Evolutionary conservation across 2,113 vertebrate species (phyloP).

Genomic region (Hippotragus niger): DNA sequence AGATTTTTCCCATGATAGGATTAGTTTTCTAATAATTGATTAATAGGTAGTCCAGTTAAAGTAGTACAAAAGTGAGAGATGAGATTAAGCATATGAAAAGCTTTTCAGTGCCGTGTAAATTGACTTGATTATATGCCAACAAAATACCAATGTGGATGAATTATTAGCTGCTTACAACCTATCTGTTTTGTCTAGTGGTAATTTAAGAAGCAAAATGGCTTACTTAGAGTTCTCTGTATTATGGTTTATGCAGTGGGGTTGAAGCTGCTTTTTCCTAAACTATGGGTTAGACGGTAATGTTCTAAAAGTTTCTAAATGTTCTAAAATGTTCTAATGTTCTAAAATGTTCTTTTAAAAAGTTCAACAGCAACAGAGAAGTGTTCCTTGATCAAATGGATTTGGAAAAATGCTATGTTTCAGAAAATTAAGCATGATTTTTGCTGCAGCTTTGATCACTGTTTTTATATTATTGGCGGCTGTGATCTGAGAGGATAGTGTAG

Average conservation of each 20-base stretch:
- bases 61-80: background rate
- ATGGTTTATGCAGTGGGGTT: background rate
- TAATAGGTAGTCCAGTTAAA: slow-evolving; percentile 25
- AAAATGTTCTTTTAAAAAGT: background rate
- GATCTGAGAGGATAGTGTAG: background rate
- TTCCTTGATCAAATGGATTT: background rate
- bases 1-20: background rate
- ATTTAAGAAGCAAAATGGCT: background rate
- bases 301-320: background rate
- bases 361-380: background rate
- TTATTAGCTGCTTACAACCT: background rate
- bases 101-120: background rate
- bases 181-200: background rate
- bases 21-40: background rate
- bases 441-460: background rate
- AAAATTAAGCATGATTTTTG: background rate
- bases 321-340: no score
- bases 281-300: background rate
- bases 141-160: slow-evolving; percentile 36
- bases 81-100: background rate
- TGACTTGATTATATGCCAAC: slow-evolving; percentile 32
- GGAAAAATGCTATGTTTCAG: background rate
- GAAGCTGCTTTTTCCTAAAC: background rate
- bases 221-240: background rate
- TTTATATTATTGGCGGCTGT: background rate